Base-by-base conservation (phyloP, 2,888 invertebrate genomes). In the Tuberolachnus salignus region DNA sequence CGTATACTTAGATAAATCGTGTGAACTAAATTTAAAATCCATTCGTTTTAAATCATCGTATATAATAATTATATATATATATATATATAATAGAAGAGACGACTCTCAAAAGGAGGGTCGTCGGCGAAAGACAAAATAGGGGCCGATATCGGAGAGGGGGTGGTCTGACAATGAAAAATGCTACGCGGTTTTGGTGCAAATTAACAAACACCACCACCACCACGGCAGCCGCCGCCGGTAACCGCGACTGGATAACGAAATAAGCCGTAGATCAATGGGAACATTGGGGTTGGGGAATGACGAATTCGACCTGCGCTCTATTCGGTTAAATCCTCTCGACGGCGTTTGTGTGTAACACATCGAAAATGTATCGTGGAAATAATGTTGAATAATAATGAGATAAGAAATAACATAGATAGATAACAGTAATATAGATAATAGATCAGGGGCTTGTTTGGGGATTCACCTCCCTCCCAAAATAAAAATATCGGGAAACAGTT, bases 121-220 rank as follows among this genome's bases (percentile, higher is more conserved):
- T 73, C 34, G 6, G 42, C 63, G 42, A 61, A 23, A 59, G 59
- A 63, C 34, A 42, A 72, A 63, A 73, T 26, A 59, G 63, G 63
- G 71, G 51, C 21, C 51, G 26, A 42, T 16, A 51, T 16, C 63
- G 21, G 63, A 61, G 73, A 51, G 21, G 73, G 63, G 73, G 73
- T 63, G 21, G 73, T 73, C 63, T 73, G 73, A 73, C 73, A 51
- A 13, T 73, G 73, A 73, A 73, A 73, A 73, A 73, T 73, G 42
- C 51, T n/a, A n/a, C 34, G 34, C 21, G 61, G 73, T 63, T 51
- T 73, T 9, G 6, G 73, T 63, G 51, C 16, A 51, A 73, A 73
- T 73, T 73, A 73, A 63, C 73, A 10, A 63, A 73, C 26, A 16
- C 16, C 42, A 42, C 21, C 21, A 51, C 21, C 51, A 63, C 34